Evolutionary conservation across 2,888 invertebrate species (phyloP).

Genomic region (Mythimna impura): DNA sequence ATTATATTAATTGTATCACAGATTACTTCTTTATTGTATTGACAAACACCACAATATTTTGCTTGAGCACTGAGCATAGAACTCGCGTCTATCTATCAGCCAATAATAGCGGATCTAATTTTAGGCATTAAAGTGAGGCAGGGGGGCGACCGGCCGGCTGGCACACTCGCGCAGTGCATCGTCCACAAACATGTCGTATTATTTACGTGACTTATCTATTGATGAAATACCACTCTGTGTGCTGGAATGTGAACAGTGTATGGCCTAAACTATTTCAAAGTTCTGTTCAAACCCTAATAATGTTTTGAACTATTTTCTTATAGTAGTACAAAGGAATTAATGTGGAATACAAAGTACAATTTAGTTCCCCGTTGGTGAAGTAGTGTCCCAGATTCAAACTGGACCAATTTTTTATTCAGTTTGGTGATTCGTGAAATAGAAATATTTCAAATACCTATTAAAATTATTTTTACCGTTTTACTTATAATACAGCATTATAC

Average conservation of each 20-base stretch:
- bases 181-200: conserved; percentile 80
- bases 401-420: conserved; percentile 5
- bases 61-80: conserved; percentile 52
- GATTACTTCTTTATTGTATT: conserved; percentile 45
- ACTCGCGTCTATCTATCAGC: conserved; percentile 70
- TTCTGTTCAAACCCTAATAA: neutral
- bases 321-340: neutral
- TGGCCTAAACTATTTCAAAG: conserved; percentile 40
- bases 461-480: conserved; percentile 1
- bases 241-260: conserved; percentile 81
- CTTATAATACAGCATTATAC: neutral
- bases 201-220: conserved; percentile 81
- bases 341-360: conserved; percentile 2
- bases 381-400: conserved; percentile 33
- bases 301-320: neutral
- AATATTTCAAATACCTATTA: neutral
- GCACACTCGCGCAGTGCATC: conserved; percentile 59
- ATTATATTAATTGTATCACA: conserved; percentile 31
- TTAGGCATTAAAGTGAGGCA: conserved; percentile 76
- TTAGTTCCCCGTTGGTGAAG: conserved; percentile 5
- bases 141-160: conserved; percentile 72
- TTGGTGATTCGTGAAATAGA: neutral
- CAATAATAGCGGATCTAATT: conserved; percentile 86
- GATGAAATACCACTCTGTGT: conserved; percentile 90
- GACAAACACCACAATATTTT: conserved; percentile 55